phyloP scores from a whole-genome alignment of 2,888 invertebrate species.

The Adineta ricciae region DNA sequence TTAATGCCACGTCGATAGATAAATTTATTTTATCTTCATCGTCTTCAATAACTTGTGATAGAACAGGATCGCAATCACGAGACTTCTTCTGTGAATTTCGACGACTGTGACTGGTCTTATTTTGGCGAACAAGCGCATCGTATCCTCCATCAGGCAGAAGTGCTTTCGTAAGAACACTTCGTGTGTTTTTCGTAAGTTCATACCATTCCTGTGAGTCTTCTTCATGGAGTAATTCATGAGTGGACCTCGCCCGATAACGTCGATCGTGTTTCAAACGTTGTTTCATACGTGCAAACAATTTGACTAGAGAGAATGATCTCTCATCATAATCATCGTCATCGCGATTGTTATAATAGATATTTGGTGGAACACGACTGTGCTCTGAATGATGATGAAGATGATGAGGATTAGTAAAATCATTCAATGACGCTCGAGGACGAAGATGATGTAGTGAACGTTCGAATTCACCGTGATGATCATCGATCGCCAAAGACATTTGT shows the following conservation, averaged over 20 bases:
- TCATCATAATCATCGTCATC: background rate
- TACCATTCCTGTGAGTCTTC: background rate
- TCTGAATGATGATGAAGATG: background rate
- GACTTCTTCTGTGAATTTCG: background rate
- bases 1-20: background rate
- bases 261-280: background rate
- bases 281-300: conserved; percentile 4
- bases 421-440: background rate
- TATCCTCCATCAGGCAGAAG: background rate
- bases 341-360: background rate
- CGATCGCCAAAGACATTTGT: background rate
- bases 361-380: background rate
- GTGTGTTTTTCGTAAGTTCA: background rate
- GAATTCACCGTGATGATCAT: background rate
- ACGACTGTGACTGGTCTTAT: background rate
- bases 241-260: background rate
- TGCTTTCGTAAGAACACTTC: background rate
- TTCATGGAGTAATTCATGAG: background rate
- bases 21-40: background rate
- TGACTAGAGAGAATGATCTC: background rate
- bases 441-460: background rate
- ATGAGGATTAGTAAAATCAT: background rate
- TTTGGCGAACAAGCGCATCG: background rate
- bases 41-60: background rate
- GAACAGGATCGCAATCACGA: background rate